Conservation (phyloP, 2,888 invertebrate species). For the Lepidocyrtoides sp. region DNA sequence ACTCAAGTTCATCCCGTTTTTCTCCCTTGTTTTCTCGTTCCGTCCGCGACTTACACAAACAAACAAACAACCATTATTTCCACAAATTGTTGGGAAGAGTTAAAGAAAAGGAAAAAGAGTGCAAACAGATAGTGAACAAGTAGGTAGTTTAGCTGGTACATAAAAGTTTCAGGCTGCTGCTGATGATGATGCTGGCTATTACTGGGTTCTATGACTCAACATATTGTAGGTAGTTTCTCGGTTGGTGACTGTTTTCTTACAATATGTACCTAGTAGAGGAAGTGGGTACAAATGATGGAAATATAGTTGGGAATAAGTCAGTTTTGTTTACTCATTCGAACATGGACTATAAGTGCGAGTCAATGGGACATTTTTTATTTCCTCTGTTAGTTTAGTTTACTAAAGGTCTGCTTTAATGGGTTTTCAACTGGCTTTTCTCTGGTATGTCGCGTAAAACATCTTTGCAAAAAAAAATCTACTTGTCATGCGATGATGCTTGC, state of each 20-base stretch:
- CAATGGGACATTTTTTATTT: conserved; percentile 81
- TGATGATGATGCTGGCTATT: neutral
- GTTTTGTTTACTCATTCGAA: conserved; percentile 59
- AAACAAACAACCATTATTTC: conserved; percentile 73
- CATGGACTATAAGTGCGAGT: conserved; percentile 34
- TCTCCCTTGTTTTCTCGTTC: neutral
- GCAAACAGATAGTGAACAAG: neutral
- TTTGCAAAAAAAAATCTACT: neutral
- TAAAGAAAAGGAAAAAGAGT: neutral
- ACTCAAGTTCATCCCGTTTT: conserved; percentile 21
- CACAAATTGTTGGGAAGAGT: conserved; percentile 63
- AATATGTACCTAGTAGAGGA: too few relatives aligned
- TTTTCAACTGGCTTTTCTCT: conserved; percentile 54
- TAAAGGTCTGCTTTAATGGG: conserved; percentile 75
- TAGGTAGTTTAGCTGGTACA: conserved; percentile 3
- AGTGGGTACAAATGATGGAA: conserved; percentile 53
- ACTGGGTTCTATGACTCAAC: neutral
- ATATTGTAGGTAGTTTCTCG: neutral
- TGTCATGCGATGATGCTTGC: too few relatives aligned
- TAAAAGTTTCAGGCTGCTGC: neutral
- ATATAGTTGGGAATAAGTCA: conserved; percentile 46
- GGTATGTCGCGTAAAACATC: conserved; percentile 51
- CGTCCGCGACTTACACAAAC: conserved; percentile 29
- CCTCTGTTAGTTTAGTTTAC: conserved; percentile 65
- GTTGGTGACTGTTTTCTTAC: conserved; percentile 12